Evolutionary conservation across 2,888 invertebrate genomes (phyloP).

Genomic region (Philonicus albiceps): DNA sequence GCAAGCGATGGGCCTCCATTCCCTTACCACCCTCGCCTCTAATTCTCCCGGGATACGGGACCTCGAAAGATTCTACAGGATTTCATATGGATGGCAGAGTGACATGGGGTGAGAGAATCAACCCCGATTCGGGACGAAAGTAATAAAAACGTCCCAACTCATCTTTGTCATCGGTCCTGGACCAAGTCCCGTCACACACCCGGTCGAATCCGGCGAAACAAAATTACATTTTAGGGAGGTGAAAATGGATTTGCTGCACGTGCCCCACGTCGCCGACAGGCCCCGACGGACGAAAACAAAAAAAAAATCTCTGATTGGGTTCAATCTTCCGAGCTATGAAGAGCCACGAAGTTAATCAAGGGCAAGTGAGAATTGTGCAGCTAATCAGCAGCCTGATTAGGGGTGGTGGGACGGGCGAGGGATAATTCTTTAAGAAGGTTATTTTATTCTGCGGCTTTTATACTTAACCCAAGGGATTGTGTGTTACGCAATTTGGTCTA

Average conservation of each 20-base stretch:
- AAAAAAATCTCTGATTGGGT: not conserved
- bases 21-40: not conserved
- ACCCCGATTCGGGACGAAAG: constrained; percentile 20
- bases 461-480: not conserved
- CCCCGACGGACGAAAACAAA: not conserved
- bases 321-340: not conserved
- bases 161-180: constrained; percentile 43
- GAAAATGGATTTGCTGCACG: constrained; percentile 39
- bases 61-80: not conserved
- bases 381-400: not conserved
- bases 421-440: not conserved
- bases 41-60: not conserved
- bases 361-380: not conserved
- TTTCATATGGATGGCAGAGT: not conserved
- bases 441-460: not conserved
- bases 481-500: not conserved
- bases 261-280: not conserved
- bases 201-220: not conserved
- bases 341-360: not conserved
- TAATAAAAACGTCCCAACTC: constrained; percentile 49
- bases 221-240: constrained; percentile 40
- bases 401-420: not conserved
- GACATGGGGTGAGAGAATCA: constrained; percentile 4
- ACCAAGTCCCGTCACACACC: not conserved
- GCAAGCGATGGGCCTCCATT: constrained; percentile 2